A percentile compares a stretch with the other conserved stretches of the same genome.
Conservation (phyloP, 1,140 invertebrate species). For the Pollicipes pollicipes region DNA sequence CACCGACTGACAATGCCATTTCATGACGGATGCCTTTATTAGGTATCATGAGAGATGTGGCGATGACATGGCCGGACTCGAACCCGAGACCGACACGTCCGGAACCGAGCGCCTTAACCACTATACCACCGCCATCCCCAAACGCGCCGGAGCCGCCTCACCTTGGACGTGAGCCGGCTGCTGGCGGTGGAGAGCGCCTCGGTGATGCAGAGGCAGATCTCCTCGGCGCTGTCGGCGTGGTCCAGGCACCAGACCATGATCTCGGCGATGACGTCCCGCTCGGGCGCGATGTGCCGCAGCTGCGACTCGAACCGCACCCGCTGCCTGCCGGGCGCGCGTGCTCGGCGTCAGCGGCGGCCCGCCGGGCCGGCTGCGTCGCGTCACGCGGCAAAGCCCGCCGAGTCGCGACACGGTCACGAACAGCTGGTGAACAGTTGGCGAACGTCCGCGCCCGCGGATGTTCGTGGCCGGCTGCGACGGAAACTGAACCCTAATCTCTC, state of each 20-base stretch:
- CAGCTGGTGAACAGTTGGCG: no score
- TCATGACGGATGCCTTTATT: no score
- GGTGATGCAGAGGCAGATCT: slow-evolving; percentile 80
- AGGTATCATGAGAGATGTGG: no score
- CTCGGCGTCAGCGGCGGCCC: background rate
- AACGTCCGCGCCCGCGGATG: no score
- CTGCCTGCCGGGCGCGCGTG: slow-evolving; percentile 37
- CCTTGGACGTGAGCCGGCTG: slow-evolving; percentile 71
- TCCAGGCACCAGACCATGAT: slow-evolving; percentile 98
- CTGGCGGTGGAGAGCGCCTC: slow-evolving; percentile 60
- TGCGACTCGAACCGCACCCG: slow-evolving; percentile 81
- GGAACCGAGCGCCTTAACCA: no score
- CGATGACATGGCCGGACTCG: no score
- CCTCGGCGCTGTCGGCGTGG: slow-evolving; percentile 89
- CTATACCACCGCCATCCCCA: no score
- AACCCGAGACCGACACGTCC: no score
- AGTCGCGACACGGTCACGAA: no score
- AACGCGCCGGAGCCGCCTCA: slow-evolving; percentile 20
- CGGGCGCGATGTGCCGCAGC: slow-evolving; percentile 67
- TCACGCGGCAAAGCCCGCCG: background rate
- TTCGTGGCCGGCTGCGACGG: no score
- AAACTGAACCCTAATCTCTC: no score
- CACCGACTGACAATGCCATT: no score
- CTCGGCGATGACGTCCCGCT: slow-evolving; percentile 69
- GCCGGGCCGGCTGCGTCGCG: background rate